These are phyloP conservation scores for Drosophila formosana DNA, from an alignment of 2,888 invertebrate genomes.

Conservation along the genomic window DNA sequence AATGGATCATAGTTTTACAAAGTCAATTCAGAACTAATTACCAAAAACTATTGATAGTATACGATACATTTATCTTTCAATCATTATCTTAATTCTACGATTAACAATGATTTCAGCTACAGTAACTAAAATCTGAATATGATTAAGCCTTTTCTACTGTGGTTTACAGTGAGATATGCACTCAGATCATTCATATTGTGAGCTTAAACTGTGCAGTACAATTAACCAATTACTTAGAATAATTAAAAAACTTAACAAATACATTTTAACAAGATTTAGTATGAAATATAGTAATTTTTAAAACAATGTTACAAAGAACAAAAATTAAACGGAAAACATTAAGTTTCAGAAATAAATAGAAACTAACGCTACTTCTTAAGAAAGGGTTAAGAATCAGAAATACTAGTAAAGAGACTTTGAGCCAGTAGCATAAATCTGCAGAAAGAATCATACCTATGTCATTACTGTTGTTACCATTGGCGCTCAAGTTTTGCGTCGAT, in stretches of 20 bases:
- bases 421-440: not conserved
- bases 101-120: not conserved
- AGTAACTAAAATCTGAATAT: not conserved
- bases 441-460: conserved; percentile 81
- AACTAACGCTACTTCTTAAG: not conserved
- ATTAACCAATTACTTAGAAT: not conserved
- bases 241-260: not conserved
- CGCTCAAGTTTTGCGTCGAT: conserved; percentile 89
- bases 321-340: not conserved
- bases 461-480: conserved; percentile 75
- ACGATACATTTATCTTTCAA: not conserved
- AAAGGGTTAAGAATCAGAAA: conserved; percentile 3
- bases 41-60: not conserved
- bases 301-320: not conserved
- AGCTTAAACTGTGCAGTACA: not conserved
- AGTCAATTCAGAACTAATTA: not conserved
- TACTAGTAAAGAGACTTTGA: not conserved
- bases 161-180: not conserved
- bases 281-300: not conserved
- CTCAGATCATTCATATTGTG: not conserved
- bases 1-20: conserved; percentile 16
- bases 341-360: not conserved
- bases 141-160: not conserved
- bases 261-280: conserved; percentile 6
- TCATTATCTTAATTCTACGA: not conserved